A percentile compares a stretch with the other conserved stretches of the same genome.
Conservation (phyloP, 2,888 invertebrate genomes). For the Keiferia lycopersicella region DNA sequence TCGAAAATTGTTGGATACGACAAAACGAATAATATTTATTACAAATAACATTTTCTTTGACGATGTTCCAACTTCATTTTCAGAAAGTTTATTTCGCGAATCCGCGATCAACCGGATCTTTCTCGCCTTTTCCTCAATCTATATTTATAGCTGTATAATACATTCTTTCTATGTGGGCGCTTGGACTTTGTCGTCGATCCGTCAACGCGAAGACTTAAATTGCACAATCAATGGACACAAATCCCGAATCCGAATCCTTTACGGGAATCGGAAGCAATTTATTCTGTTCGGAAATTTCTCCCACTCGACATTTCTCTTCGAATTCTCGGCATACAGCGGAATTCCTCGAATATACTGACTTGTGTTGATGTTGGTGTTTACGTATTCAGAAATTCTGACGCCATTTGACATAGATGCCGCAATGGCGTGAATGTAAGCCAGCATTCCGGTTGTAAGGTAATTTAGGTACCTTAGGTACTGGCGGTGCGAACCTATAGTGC, state of each 20-base stretch:
- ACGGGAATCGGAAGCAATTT: conserved; percentile 41
- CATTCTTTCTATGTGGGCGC: neutral
- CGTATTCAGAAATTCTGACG: conserved; percentile 31
- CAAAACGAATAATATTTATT: no score
- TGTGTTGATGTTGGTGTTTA: conserved; percentile 37
- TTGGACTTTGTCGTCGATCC: conserved; percentile 22
- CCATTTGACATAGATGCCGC: conserved; percentile 16
- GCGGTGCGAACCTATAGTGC: no score
- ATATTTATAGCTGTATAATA: conserved; percentile 11
- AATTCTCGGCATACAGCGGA: conserved; percentile 3
- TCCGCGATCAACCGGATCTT: neutral
- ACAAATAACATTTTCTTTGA: conserved; percentile 2
- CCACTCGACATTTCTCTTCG: conserved; percentile 29
- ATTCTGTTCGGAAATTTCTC: conserved; percentile 36
- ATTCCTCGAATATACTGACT: conserved; percentile 30
- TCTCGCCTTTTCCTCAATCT: conserved; percentile 19
- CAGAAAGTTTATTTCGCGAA: neutral
- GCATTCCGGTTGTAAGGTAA: neutral
- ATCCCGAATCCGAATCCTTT: conserved; percentile 37
- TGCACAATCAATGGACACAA: conserved; percentile 33
- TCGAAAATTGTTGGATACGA: neutral
- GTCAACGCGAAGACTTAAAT: conserved; percentile 27
- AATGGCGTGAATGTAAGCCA: conserved; percentile 12
- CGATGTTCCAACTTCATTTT: neutral
- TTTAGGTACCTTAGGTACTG: neutral